Evolutionary conservation across 53 echinoderm and acorn worm genomes (phyloP).

Genomic region (Patiria pectinifera): DNA sequence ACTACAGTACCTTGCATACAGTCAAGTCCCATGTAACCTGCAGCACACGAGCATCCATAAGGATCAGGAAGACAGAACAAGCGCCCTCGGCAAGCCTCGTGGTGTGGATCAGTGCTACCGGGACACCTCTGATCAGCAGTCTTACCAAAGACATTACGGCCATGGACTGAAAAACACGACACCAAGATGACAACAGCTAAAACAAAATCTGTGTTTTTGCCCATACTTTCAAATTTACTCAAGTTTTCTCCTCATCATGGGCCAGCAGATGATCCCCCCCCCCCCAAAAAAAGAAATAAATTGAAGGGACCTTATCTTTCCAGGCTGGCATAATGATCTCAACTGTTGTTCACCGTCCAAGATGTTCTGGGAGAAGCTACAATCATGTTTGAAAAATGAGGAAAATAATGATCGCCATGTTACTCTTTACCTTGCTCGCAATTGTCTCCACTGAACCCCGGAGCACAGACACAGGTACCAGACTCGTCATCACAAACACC

Average conservation of each 20-base stretch:
- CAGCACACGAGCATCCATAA: constrained; percentile 73
- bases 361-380: no score
- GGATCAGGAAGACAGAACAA: constrained; percentile 76
- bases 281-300: no score
- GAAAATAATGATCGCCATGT: no score
- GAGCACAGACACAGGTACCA: constrained; percentile 61
- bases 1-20: constrained; percentile 55
- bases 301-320: no score
- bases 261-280: no score
- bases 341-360: no score
- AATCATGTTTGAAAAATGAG: no score
- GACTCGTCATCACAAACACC: constrained; percentile 61
- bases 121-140: constrained; percentile 41
- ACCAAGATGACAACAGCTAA: no score
- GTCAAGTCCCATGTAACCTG: constrained; percentile 66
- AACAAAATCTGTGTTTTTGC: no score
- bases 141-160: constrained; percentile 62
- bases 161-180: constrained; percentile 29
- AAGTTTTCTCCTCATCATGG: no score
- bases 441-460: constrained; percentile 54
- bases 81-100: constrained; percentile 48
- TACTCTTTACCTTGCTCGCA: constrained; percentile 44
- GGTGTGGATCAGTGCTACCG: constrained; percentile 3
- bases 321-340: no score
- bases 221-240: no score